Base-by-base conservation (phyloP, 2,113 vertebrate species). In the Ptilonorhynchus violaceus region DNA sequence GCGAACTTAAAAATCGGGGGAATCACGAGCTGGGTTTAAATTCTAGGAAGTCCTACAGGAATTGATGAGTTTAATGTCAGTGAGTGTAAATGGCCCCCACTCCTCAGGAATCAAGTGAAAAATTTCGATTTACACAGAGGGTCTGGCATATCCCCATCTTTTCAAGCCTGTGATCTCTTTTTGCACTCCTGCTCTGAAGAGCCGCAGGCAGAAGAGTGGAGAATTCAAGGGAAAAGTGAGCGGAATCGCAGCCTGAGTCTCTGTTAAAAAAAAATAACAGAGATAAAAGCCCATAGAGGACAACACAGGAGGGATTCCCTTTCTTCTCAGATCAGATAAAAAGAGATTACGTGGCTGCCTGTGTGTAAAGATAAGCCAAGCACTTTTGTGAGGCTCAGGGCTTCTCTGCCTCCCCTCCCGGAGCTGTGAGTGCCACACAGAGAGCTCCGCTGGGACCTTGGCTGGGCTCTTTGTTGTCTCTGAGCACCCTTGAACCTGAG, bases 251-350 rank as follows among this genome's bases (percentile, higher is more conserved):
- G 68, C 27, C 58, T 10, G 20, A 88, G 24, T 82, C 74, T 91
- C 47, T 89, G 68, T 58, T 63, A 24, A 47, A 22, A 22, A 19
- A 28, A 27, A 27, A 2, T 2, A 89, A 52, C 66, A 80, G 49
- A 85, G 67, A 55, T n/a, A 93, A 92, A 76, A 78, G 5, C 63
- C 42, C 7, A 1, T 47, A 73, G 13, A 56, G 13, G 50, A 59
- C 80, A 60, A 49, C 66, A 33, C 23, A 10, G 62, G 60, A 92
- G 52, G 58, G 56, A 83, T 94, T 78, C 70, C 35, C 53, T 98
- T 98, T 96, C 94, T 98, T 95, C 82, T 64, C 63, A 50, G 91
- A 93, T 87, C 85, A 82, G 95, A 97, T 96, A 96, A 85, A 91
- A 82, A 47, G 47, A 56, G 91, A 91, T 97, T 96, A 79, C 3